Percentiles rank a stretch among this genome's conserved stretches.
phyloP scores from a whole-genome alignment of 2,888 invertebrate genomes.

The Acronicta leporina region DNA sequence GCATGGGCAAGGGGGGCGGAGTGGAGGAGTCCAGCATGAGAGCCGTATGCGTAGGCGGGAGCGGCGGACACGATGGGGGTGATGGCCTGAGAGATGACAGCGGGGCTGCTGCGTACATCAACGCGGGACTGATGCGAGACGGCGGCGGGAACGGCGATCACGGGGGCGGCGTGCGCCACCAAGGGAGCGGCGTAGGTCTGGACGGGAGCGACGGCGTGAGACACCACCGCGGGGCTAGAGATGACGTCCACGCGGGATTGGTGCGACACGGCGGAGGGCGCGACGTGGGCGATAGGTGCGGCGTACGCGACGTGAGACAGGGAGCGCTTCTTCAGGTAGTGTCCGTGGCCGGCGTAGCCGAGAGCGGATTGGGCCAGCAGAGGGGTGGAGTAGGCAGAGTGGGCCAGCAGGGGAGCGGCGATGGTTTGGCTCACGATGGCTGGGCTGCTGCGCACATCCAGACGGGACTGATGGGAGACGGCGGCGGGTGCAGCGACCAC shows the following conservation, averaged over 20 bases:
- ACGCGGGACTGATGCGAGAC: conserved; percentile 75
- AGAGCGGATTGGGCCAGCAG: conserved; percentile 52
- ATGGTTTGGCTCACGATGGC: conserved; percentile 63
- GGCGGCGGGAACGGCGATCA: conserved; percentile 60
- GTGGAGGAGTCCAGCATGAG: conserved; percentile 40
- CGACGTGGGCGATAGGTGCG: conserved; percentile 63
- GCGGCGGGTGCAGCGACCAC: conserved; percentile 58
- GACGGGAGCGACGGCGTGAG: conserved; percentile 67
- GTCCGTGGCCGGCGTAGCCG: conserved; percentile 63
- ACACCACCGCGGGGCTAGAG: conserved; percentile 66
- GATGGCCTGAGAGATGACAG: conserved; percentile 62
- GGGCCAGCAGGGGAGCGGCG: conserved; percentile 40
- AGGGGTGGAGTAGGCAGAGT: conserved; percentile 53
- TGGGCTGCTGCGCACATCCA: conserved; percentile 70
- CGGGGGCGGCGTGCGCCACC: conserved; percentile 48
- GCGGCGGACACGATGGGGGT: conserved; percentile 66
- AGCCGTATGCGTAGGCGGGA: conserved; percentile 68
- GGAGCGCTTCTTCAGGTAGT: conserved; percentile 72
- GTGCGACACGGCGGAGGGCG: conserved; percentile 84
- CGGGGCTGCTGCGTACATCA: conserved; percentile 66
- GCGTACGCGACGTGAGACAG: conserved; percentile 68
- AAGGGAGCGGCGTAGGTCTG: conserved; percentile 69
- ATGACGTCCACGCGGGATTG: conserved; percentile 74
- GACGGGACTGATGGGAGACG: conserved; percentile 76
- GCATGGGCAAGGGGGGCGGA: conserved; percentile 50